Evolutionary conservation across 2,113 vertebrate genomes (phyloP), one percentile per base, ranked within the genome.

Genomic region (Speoplatyrhinus poulsoni): DNA sequence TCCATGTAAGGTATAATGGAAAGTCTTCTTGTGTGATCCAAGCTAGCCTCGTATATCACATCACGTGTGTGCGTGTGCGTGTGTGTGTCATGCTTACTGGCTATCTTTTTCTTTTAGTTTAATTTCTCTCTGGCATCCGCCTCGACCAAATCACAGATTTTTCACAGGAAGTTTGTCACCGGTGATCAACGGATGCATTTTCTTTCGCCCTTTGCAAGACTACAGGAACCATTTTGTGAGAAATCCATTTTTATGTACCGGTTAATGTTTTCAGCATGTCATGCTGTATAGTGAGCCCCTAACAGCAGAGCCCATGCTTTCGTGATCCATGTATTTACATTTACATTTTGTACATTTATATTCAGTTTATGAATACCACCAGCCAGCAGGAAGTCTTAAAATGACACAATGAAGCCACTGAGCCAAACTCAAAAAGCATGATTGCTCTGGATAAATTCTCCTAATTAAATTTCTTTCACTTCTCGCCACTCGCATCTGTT

Each of bases 1-100:
- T 86, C 89, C 88, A 88, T 91, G 87, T 91, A 89, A 82, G 88
- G 89, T 81, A 86, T 79, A 80, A 89, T 73, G 68, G 71, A 70
- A 84, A 82, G 68, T 86, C 66, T 67, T 70, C 61, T 36, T 16
- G 67, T 68, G 73, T 77, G 82, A 76, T 87, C 76, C 56, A 60
- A 76, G 82, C 76, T 72, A 72, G 71, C 69, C 82, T 75, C 81
- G 85, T 90, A 89, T 91, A 89, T 89, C 88, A 85, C 68, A 80
- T 67, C 0, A 3, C 56, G 61, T 61, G 67, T 67, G 15, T 32
- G 16, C n/a, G 72, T 86, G 87, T 72, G 61, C 60, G 67, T 67
- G 15, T 65, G 3, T 32, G 16, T n/a, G 26, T 41, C 36, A 41
- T 41, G 36, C 36, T 26, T 26, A 26, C 26, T 41, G 16, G 62